Evolutionary conservation across 2,113 vertebrate genomes (phyloP).

Genomic region (Beaufortia kweichowensis): DNA sequence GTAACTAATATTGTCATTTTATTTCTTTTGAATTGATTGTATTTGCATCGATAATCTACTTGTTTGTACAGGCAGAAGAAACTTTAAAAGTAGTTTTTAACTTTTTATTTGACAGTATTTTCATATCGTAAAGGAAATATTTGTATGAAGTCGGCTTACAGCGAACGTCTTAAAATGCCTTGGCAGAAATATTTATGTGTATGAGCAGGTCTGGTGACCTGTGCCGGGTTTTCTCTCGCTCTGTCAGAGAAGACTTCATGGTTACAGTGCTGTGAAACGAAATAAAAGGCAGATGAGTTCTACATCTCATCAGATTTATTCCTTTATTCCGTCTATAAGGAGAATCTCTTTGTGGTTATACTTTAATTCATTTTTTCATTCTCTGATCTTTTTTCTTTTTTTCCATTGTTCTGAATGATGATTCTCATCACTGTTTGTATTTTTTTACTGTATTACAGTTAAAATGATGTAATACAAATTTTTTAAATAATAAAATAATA

Average conservation of each 20-base stretch:
- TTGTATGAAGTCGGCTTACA: slow-evolving; percentile 5
- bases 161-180: slow-evolving; percentile 31
- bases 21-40: slow-evolving; percentile 46
- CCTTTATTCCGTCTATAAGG: slow-evolving; percentile 7
- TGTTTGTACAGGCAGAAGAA: slow-evolving; percentile 40
- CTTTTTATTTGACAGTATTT: slow-evolving; percentile 45
- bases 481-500: no score
- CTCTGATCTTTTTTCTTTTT: not conserved
- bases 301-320: slow-evolving; percentile 29
- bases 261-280: slow-evolving; percentile 30
- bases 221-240: not conserved
- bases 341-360: not conserved
- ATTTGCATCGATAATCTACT: slow-evolving; percentile 55
- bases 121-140: slow-evolving; percentile 45
- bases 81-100: slow-evolving; percentile 40
- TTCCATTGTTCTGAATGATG: not conserved
- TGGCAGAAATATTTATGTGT: slow-evolving; percentile 15
- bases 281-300: slow-evolving; percentile 39
- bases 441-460: no score
- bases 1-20: slow-evolving; percentile 22
- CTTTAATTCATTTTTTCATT: not conserved
- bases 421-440: not conserved
- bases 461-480: no score
- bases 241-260: slow-evolving; percentile 20
- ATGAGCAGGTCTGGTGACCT: slow-evolving; percentile 28